Conservation (phyloP, 2,113 vertebrate species). For the Chunga burmeisteri region DNA sequence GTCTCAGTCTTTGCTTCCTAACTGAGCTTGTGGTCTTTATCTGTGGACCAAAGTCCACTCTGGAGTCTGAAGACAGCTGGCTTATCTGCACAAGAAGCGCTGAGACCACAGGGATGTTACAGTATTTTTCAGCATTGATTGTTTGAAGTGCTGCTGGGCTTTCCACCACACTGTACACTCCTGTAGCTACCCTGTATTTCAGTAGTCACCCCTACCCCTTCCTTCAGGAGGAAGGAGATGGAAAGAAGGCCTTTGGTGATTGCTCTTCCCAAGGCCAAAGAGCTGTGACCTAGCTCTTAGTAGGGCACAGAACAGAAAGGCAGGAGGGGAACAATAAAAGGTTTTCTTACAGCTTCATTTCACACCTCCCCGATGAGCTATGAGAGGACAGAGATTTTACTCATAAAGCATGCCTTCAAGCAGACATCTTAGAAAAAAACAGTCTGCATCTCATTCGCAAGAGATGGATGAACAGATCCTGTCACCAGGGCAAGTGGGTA, state of each 20-base stretch:
- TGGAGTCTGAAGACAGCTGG: neutral
- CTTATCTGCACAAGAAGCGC: neutral
- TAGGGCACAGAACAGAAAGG: neutral
- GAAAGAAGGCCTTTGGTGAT: neutral
- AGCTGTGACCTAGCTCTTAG: neutral
- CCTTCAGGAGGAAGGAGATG: neutral
- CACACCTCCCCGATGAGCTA: neutral
- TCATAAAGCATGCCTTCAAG: neutral
- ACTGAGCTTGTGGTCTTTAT: neutral
- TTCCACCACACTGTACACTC: neutral
- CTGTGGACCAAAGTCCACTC: neutral
- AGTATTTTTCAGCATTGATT: neutral
- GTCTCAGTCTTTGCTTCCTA: neutral
- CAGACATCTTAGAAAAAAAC: neutral
- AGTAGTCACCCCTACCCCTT: neutral
- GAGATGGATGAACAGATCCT: neutral
- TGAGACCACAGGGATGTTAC: neutral
- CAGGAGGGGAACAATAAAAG: accelerated
- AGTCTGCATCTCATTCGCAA: neutral
- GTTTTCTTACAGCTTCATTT: neutral
- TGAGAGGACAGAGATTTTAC: neutral
- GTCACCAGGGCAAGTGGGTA: neutral
- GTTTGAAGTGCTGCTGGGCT: neutral
- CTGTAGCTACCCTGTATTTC: neutral
- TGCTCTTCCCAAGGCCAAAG: neutral